A percentile compares a stretch with the other conserved stretches of the same genome.
These are phyloP conservation scores for Epizoanthus stellaris DNA, from an alignment of 92 coral and sea anemone genomes.

Conservation along the genomic window DNA sequence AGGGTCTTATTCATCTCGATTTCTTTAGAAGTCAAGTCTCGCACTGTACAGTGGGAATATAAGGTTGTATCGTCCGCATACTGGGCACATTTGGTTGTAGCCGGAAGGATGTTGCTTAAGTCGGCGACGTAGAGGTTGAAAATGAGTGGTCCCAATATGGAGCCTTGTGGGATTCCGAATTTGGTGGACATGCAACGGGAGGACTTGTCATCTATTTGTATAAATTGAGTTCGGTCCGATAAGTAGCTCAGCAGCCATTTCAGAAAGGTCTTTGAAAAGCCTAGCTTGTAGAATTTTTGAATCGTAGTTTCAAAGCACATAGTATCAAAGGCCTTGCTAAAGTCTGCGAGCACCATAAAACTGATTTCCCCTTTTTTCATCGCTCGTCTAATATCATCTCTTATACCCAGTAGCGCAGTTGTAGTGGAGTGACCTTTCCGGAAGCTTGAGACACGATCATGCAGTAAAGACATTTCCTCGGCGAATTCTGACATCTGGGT, in stretches of 20 bases:
- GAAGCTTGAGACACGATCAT: slow-evolving; percentile 42
- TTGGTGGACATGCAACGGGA: slow-evolving; percentile 8
- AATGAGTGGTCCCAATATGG: slow-evolving; percentile 41
- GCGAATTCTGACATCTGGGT: slow-evolving; percentile 45
- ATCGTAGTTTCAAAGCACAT: slow-evolving; percentile 21
- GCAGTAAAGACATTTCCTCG: no score
- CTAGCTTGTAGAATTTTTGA: slow-evolving; percentile 33
- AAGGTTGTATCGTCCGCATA: slow-evolving; percentile 55
- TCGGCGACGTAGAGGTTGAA: slow-evolving; percentile 48
- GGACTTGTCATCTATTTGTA: slow-evolving; percentile 44
- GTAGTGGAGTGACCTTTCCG: slow-evolving; percentile 62
- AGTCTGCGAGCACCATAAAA: slow-evolving; percentile 11
- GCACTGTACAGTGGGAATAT: slow-evolving; percentile 15
- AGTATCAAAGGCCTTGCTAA: slow-evolving; percentile 27
- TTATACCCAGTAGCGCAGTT: slow-evolving; percentile 49
- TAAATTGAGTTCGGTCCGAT: slow-evolving; percentile 44
- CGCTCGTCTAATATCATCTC: slow-evolving; percentile 51
- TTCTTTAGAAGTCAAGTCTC: slow-evolving; percentile 1
- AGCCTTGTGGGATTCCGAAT: slow-evolving; percentile 58
- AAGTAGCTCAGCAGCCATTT: slow-evolving; percentile 54
- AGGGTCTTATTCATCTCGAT: slow-evolving; percentile 37
- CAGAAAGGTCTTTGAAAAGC: slow-evolving; percentile 54
- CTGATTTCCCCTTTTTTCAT: slow-evolving; percentile 40
- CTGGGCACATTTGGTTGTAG: slow-evolving; percentile 13
- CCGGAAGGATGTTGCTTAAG: slow-evolving; percentile 5